Base-by-base conservation (phyloP, 2,888 invertebrate species). In the Cephus pulcher region DNA sequence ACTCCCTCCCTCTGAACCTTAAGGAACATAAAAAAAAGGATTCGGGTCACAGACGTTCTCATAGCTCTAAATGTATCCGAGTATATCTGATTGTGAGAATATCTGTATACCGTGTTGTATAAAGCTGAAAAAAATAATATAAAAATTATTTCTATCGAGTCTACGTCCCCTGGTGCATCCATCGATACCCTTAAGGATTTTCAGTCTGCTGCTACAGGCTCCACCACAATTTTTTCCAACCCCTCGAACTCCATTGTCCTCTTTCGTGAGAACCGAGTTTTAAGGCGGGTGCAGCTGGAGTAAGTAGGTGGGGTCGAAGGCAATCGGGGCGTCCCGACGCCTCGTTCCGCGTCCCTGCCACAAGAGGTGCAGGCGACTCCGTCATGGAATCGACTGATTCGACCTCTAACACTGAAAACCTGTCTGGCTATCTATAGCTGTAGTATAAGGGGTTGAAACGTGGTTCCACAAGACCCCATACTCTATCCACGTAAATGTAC, bases 401-500 rank as follows among this genome's bases (percentile, higher is more conserved):
- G 84, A 86, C 85, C 87, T 84, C 84, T 83, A 85, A 89, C 87
- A 88, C 85, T 84, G 86, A 79, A 86, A 87, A 82, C 81, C 87
- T 87, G 86, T 71, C 34, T 34, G 32, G 71, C 4, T 71, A 34
- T 56, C 9, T 71, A 71, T 71, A 71, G 33, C 71, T 12, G 32
- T 12, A 71, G 32, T 9, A 71, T 32, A 32, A 34, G 32, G 33
- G 9, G 23, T 56, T 56, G 23, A 23, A 23, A 56, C 56, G 6
- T 23, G 76, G 81, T 79, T 83, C 77, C 82, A 81, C 80, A 81
- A 86, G 83, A 85, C 83, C 82, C 81, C 81, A 79, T 79, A 84
- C 71, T 80, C 82, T 83, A 80, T 81, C 83, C 84, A 86, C 87
- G 84, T 87, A 89, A 88, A 89, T 83, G 84, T 81, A 75, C 81